Base-by-base conservation (phyloP, 2,113 vertebrate genomes). In the Procavia capensis region DNA sequence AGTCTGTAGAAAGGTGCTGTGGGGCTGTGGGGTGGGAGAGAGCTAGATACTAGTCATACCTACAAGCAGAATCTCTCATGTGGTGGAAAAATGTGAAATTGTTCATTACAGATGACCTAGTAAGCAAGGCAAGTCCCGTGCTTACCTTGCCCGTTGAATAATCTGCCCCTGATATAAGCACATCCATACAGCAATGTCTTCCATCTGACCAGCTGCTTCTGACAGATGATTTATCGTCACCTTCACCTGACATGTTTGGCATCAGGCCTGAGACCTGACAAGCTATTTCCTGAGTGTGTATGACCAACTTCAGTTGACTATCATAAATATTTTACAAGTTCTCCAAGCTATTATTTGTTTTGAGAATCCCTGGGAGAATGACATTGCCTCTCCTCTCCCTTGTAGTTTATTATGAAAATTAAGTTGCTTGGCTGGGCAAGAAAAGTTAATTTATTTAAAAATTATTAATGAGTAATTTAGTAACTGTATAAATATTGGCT, bases 131-230 rank as follows among this genome's bases (percentile, higher is more conserved):
- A 54, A 54, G 50, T 16, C 13, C 50, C 50, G 11, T 54, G 50
- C 50, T 54, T 54, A 54, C 50, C 50, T 54, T 54, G 8, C 50
- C 50, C 17, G 17, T 13, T 54, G 11, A 16, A 54, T 54, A 54
- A 16, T 54, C 50, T 54, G 50, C 50, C 50, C 14, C 11, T 54
- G 11, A 54, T 98, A 98, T 43, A 3, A 95, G 4, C 72, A 76
- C 45, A 86, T 17, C 0, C 2, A 36, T 0, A 83, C 8, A 34
- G 91, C 83, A 0, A 0, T 11, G 3, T 90, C 91, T 41, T 74
- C 90, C 0, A 0, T n/a, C 22, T 36, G 22, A 6, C 25, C 29
- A 0, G 0, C 16, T n/a, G 7, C 64, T 61, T 13, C 68, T 4
- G 14, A 88, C 20, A 45, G 54, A 29, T 16, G 94, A 34, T 19